Percentiles rank a stretch among this genome's conserved stretches.
These are phyloP conservation scores for Platyscapa corneri DNA, from an alignment of 1,140 invertebrate species.

Conservation along the genomic window DNA sequence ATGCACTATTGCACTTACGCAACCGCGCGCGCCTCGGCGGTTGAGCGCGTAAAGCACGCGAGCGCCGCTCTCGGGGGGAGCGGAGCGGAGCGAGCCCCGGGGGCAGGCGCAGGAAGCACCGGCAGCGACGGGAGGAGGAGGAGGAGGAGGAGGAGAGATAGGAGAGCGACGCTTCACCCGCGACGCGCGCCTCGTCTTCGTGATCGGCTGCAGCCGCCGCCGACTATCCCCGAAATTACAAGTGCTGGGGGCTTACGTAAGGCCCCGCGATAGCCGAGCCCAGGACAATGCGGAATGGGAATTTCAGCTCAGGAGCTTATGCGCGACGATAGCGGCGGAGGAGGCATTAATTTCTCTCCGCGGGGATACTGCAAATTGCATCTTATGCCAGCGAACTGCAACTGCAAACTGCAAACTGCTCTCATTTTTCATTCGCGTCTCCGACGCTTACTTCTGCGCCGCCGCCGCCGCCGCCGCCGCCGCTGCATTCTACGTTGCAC, in stretches of 20 bases:
- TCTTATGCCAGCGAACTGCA: neutral
- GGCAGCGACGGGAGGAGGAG: too few species aligned
- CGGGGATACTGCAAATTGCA: neutral
- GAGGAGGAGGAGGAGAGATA: too few species aligned
- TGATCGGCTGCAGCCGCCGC: neutral
- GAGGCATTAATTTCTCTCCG: neutral
- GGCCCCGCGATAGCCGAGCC: neutral
- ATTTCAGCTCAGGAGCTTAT: neutral
- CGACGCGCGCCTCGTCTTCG: too few species aligned
- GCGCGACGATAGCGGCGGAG: neutral
- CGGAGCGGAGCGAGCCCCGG: too few species aligned
- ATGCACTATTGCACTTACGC: slow-evolving; percentile 34
- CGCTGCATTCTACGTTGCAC: neutral
- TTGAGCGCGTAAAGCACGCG: neutral
- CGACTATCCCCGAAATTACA: neutral
- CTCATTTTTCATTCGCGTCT: neutral
- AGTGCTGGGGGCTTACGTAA: neutral
- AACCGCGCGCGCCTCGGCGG: slow-evolving; percentile 2
- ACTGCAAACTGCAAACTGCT: too few species aligned
- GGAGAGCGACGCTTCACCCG: too few species aligned
- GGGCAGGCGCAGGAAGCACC: too few species aligned
- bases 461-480: too few species aligned
- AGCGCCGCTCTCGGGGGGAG: neutral
- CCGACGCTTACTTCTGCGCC: too few species aligned
- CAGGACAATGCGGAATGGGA: slow-evolving; percentile 4